Evolutionary conservation across 2,797 vertebrate genomes (phyloP).

Genomic region (Bradypus variegatus): DNA sequence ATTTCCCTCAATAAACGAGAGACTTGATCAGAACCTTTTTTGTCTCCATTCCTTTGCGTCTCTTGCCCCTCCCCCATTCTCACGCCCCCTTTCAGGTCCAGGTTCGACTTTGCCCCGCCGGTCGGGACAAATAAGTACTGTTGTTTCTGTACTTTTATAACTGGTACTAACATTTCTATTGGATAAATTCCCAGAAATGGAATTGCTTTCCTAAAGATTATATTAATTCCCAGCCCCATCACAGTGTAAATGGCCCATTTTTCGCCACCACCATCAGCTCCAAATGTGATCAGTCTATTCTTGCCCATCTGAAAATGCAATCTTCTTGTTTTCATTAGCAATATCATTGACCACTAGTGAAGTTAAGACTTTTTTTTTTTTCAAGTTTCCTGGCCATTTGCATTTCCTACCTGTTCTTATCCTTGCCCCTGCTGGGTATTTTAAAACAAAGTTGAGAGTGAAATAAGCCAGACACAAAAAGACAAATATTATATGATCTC

Average conservation of each 20-base stretch:
- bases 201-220: not conserved
- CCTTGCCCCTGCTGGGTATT: not conserved
- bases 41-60: no score
- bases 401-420: not conserved
- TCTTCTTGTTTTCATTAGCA: not conserved
- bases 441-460: not conserved
- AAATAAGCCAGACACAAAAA: no score
- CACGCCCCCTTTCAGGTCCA: no score
- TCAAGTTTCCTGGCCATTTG: not conserved
- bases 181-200: not conserved
- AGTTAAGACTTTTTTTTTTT: not conserved
- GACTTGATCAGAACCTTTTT: no score
- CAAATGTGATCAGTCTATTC: not conserved
- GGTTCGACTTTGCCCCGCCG: no score
- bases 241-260: accelerated
- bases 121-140: no score
- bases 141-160: not conserved
- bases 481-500: no score
- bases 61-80: no score
- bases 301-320: accelerated
- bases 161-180: not conserved
- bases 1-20: no score
- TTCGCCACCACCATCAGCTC: not conserved
- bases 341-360: not conserved
- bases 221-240: not conserved